Conservation (phyloP, 2,888 invertebrate species). For the Morinoia aosen region DNA sequence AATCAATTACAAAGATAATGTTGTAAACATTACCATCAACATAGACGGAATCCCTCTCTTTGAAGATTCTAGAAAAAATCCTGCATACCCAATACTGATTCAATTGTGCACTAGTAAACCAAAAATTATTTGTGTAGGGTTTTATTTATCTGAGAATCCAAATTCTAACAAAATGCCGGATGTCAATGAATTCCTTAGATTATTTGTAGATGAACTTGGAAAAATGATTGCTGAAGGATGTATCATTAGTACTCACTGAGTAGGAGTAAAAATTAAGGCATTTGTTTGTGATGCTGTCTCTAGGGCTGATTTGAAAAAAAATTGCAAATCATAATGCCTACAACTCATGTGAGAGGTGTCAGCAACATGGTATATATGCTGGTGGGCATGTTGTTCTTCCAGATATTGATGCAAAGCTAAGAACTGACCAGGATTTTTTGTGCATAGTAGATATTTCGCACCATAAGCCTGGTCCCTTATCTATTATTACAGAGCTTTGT, state of each 20-base stretch:
- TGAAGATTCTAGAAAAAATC: not conserved
- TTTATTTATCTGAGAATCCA: not conserved
- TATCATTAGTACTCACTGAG: not conserved
- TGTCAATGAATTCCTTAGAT: not conserved
- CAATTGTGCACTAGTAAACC: not conserved
- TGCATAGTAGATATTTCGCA: not conserved
- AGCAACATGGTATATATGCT: not conserved
- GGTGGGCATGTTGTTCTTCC: not conserved
- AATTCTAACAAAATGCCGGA: not conserved
- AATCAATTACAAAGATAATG: not conserved
- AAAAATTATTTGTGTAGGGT: not conserved
- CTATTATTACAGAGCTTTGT: not conserved
- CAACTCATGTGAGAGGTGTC: not conserved
- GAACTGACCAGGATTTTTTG: not conserved
- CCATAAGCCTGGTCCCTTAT: not conserved
- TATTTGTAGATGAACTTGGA: not conserved
- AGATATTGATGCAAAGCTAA: not conserved
- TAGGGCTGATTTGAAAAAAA: not conserved
- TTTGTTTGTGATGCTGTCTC: not conserved
- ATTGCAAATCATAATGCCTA: not conserved
- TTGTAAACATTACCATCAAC: not conserved
- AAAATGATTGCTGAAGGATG: not conserved
- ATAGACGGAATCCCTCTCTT: not conserved
- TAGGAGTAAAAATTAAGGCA: not conserved
- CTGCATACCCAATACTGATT: not conserved